Base-by-base conservation (phyloP, 92 coral and sea anemone genomes). In the Metridium senile region DNA sequence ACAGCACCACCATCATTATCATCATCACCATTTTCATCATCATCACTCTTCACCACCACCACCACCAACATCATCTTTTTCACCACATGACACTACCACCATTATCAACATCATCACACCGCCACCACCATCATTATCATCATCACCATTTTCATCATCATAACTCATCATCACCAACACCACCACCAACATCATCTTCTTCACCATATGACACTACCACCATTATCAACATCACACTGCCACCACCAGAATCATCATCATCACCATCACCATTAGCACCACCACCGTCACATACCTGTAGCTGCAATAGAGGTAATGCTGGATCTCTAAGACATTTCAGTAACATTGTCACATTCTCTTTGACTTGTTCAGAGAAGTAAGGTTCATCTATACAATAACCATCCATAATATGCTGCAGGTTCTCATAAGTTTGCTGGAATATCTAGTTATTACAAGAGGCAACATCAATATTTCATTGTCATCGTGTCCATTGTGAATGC, bases 321-420 rank as follows among this genome's bases (percentile, higher is more conserved):
- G 98, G 98, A 66, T 94, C 91, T 64, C 81, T 88, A 56, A 94
- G 77, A 2, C 97, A 87, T 74, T 77, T 84, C 71, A 93, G 85
- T n/a, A 94, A 70, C 9, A 74, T 74, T 19, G 33, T 74, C 10
- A 94, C 95, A 79, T 92, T 87, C 52, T 89, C 82, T 63, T 94
- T 78, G 39, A 94, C 77, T 23, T 80, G 80, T 21, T 78, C 82
- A 17, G 78, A 80, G 57, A 85, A 89, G 84, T 87, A 74, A 31
- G 97, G 97, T 58, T 95, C 99, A 16, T 86, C 93, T 28, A 90
- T 34, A 29, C 88, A 80, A 82, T 81, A 94, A 1, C 98, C 98
- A 63, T 86, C 92, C 98, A 94, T 94, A 52, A 93, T 62, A 32
- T 92, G 89, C 67, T 92, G 94, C 33, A 94, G 86, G 80, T 80